These are phyloP conservation scores for Syritta pipiens DNA, from an alignment of 2,888 invertebrate genomes.

Conservation along the genomic window DNA sequence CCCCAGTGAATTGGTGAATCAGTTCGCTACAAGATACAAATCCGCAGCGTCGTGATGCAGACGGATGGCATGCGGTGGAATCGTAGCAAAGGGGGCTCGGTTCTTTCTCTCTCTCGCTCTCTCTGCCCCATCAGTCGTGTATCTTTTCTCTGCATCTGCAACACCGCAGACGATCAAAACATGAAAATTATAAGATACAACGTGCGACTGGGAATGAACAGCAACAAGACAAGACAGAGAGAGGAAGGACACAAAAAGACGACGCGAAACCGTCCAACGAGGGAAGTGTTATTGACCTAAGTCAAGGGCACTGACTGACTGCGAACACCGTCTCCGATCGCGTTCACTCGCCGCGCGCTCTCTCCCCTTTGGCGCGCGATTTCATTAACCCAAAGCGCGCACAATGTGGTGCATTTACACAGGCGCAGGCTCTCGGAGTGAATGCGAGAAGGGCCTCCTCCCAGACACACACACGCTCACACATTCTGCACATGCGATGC, in stretches of 20 bases:
- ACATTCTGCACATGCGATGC: constrained; percentile 12
- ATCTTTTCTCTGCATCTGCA: constrained; percentile 6
- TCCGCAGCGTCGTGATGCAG: too few species aligned
- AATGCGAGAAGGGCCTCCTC: not conserved
- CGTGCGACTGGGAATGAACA: constrained; percentile 47
- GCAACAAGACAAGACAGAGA: not conserved
- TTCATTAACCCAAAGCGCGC: constrained; percentile 59
- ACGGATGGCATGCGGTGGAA: too few species aligned
- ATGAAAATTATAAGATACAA: constrained; percentile 52
- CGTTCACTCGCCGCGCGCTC: constrained; percentile 3
- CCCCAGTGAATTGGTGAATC: too few species aligned
- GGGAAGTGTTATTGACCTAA: constrained; percentile 76
- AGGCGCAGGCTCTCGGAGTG: not conserved
- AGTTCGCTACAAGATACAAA: too few species aligned
- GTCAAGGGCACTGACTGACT: constrained; percentile 77
- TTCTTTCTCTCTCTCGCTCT: constrained; percentile 23
- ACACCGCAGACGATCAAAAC: constrained; percentile 41
- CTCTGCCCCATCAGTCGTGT: not conserved
- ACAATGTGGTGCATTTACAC: constrained; percentile 56
- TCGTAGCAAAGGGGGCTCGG: constrained; percentile 60
- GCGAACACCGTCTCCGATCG: constrained; percentile 27
- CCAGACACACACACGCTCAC: too few species aligned
- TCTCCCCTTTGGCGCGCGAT: constrained; percentile 49
- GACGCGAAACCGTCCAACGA: constrained; percentile 30
- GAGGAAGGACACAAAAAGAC: not conserved